phyloP scores from a whole-genome alignment of 2,797 vertebrate genomes.

The Eurystomus glaucurus region DNA sequence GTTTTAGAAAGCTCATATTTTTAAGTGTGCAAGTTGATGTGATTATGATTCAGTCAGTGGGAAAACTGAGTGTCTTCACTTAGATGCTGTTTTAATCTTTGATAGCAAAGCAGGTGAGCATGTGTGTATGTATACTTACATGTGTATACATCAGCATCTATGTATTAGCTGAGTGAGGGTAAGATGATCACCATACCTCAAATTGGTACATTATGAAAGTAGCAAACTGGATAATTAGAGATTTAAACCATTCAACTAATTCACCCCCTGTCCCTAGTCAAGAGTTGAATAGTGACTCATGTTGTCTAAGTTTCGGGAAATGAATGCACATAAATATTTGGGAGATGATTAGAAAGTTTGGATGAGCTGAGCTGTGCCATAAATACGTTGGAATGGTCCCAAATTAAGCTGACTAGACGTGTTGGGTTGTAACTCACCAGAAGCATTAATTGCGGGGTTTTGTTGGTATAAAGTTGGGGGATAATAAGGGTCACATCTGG shows the following conservation, averaged over 20 bases:
- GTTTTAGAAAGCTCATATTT: slow-evolving; percentile 2
- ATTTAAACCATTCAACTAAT: slow-evolving; percentile 24
- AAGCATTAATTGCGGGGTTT: slow-evolving; percentile 2
- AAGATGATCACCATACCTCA: neutral
- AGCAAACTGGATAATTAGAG: slow-evolving; percentile 41
- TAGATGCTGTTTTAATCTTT: neutral
- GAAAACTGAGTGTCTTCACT: neutral
- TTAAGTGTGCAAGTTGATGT: neutral
- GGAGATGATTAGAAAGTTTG: slow-evolving; percentile 45
- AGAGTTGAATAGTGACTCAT: slow-evolving; percentile 5
- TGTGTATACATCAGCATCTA: neutral
- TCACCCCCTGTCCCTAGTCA: neutral
- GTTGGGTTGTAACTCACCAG: neutral
- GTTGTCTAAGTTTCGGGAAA: neutral
- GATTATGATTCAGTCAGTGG: neutral
- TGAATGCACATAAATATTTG: slow-evolving; percentile 3
- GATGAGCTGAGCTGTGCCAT: neutral
- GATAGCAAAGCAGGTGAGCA: neutral
- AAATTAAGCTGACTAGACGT: slow-evolving; percentile 34
- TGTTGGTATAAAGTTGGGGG: neutral
- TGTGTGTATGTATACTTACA: neutral
- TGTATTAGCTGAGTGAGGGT: neutral
- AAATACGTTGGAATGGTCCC: slow-evolving; percentile 3
- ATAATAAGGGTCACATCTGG: neutral
- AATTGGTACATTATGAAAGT: slow-evolving; percentile 17